Percentiles rank a stretch among this genome's conserved stretches.
Conservation (phyloP, 2,888 invertebrate genomes). For the Alsophila aescularia region DNA sequence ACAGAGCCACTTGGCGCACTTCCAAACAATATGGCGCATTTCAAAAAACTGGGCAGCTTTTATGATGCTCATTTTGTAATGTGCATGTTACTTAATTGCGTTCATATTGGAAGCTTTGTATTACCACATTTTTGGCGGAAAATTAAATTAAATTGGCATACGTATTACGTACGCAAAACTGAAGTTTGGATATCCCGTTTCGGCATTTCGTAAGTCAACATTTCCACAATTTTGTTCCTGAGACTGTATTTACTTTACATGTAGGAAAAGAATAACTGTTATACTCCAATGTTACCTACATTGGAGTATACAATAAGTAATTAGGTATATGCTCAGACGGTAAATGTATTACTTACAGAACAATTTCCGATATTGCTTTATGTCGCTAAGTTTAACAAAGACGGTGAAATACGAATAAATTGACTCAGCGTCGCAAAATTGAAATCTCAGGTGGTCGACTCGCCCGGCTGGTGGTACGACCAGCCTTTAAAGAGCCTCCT, state of each 20-base stretch:
- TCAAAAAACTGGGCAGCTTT: slow-evolving; percentile 49
- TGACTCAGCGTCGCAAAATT: slow-evolving; percentile 78
- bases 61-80: slow-evolving; percentile 41
- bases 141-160: background rate
- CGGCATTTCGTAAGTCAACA: background rate
- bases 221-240: background rate
- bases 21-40: slow-evolving; percentile 61
- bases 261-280: too few relatives aligned
- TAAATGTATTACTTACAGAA: slow-evolving; percentile 12
- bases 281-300: too few relatives aligned
- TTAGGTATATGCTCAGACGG: too few relatives aligned
- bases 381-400: slow-evolving; percentile 62
- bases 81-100: slow-evolving; percentile 30
- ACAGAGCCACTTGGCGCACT: slow-evolving; percentile 58
- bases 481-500: slow-evolving; percentile 51
- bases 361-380: slow-evolving; percentile 50
- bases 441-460: slow-evolving; percentile 80
- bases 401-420: slow-evolving; percentile 72
- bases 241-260: too few relatives aligned
- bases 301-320: too few relatives aligned
- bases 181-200: too few relatives aligned
- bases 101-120: slow-evolving; percentile 8
- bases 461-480: slow-evolving; percentile 50
- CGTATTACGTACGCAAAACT: background rate
- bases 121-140: slow-evolving; percentile 5